Conservation (phyloP, 1,140 invertebrate species). For the Panulirus ornatus region DNA sequence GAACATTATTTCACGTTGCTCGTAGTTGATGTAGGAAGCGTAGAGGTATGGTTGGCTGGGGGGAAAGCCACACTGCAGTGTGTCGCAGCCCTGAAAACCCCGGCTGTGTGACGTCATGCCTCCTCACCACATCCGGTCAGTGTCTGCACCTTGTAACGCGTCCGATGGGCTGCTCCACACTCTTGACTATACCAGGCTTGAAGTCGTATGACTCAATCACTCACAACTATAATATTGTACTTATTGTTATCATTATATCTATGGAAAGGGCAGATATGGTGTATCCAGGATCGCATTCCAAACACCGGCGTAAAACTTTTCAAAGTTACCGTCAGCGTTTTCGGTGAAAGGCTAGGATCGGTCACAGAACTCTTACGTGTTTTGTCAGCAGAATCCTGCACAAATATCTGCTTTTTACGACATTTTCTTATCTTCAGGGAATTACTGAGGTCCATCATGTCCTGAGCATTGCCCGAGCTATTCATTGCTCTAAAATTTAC, state of each 20-base stretch:
- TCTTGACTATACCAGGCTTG: too few relatives aligned
- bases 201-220: too few relatives aligned
- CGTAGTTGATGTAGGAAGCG: too few relatives aligned
- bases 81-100: background rate
- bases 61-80: background rate
- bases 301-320: too few relatives aligned
- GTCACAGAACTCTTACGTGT: slow-evolving; percentile 3
- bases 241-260: too few relatives aligned
- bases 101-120: background rate
- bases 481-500: background rate
- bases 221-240: too few relatives aligned
- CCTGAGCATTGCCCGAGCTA: background rate
- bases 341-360: background rate
- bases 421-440: background rate
- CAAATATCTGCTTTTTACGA: background rate
- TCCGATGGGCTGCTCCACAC: background rate
- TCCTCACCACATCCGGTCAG: background rate
- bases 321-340: too few relatives aligned
- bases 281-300: too few relatives aligned
- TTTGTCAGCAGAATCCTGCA: background rate
- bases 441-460: background rate
- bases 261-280: too few relatives aligned
- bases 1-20: too few relatives aligned
- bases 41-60: too few relatives aligned
- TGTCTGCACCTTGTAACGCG: background rate